Evolutionary conservation across 1,140 invertebrate species (phyloP), one percentile per base, ranked within the genome.

Genomic region (Ylistrum balloti): DNA sequence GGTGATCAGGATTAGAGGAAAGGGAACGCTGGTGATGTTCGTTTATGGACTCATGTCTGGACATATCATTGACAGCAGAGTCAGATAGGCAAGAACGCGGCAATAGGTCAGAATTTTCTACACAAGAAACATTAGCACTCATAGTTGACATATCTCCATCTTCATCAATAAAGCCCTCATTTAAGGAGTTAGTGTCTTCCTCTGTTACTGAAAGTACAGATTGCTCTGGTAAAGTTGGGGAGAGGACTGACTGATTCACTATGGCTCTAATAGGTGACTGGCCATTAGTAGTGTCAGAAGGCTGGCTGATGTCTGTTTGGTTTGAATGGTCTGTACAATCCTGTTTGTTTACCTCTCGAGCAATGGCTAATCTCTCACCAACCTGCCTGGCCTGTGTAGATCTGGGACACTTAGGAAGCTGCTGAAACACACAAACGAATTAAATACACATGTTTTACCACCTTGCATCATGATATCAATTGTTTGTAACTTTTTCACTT

Each of bases 151-250:
- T 88, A 34, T 86, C 85, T 1, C 91, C 88, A 91, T 94, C 94
- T 7, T 92, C 93, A 13, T 90, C 48, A 11, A 95, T 94, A 88
- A 94, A 94, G 0, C 94, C 93, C 88, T 94, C 93, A 74, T 94
- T 94, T 0, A 94, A 88, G 0, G 92, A 93, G 33, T 91, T 92
- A n/a, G 88, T 89, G 34, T 92, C 91, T 38, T 91, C 91, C 5
- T 93, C 92, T 38, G 89, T 90, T 15, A 88, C 56, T 11, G 93
- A 94, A 15, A 93, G 32, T 35, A 93, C 85, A 33, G 93, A 93
- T 32, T 92, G 86, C 33, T 94, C 93, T 17, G 90, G 89, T 34
- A 92, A 85, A 7, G 89, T 89, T 0, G 91, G 45, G 15, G 93
- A 92, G 33, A 91, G 74, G 28, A 86, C 74, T 20, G 92, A 93